Percentiles rank a stretch among this genome's conserved stretches.
Conservation (phyloP, 2,888 invertebrate genomes). For the Scaptodrosophila latifasciaeformis region DNA sequence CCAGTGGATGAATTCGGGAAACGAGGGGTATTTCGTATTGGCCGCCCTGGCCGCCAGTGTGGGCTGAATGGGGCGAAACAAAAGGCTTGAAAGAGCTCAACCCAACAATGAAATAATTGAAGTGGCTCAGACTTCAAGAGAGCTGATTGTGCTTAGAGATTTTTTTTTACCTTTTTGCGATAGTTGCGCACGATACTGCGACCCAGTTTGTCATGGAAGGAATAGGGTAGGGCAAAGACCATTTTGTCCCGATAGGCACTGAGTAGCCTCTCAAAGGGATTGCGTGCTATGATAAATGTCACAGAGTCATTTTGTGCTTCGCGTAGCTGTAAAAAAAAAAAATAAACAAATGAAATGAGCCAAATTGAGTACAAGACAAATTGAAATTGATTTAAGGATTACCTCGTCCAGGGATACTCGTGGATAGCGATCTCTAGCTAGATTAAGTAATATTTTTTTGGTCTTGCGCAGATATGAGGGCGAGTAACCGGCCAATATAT, state of each 20-base stretch:
- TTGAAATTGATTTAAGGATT: background rate
- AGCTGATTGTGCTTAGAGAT: background rate
- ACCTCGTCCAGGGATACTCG: constrained; percentile 82
- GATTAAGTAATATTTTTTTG: constrained; percentile 84
- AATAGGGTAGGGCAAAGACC: constrained; percentile 87
- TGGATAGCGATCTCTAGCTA: constrained; percentile 87
- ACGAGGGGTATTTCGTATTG: constrained; percentile 82
- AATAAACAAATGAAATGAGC: background rate
- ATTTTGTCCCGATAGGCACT: constrained; percentile 91
- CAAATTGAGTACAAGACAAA: too few relatives aligned
- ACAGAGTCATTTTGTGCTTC: constrained; percentile 85
- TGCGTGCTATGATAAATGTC: constrained; percentile 87
- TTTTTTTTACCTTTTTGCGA: constrained; percentile 75
- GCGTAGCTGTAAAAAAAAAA: constrained; percentile 76
- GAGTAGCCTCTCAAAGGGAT: constrained; percentile 86
- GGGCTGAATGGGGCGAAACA: too few relatives aligned
- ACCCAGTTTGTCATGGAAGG: constrained; percentile 87
- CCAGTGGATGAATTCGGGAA: constrained; percentile 88
- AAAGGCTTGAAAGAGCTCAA: background rate
- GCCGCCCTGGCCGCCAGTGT: constrained; percentile 58
- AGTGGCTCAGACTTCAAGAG: too few relatives aligned
- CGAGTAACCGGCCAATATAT: constrained; percentile 88
- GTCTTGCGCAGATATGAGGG: constrained; percentile 85
- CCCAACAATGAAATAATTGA: too few relatives aligned
- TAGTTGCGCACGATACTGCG: constrained; percentile 85